Evolutionary conservation across 2,888 invertebrate species (phyloP), one percentile per base, ranked within the genome.

Genomic region (Melanophora roralis): DNA sequence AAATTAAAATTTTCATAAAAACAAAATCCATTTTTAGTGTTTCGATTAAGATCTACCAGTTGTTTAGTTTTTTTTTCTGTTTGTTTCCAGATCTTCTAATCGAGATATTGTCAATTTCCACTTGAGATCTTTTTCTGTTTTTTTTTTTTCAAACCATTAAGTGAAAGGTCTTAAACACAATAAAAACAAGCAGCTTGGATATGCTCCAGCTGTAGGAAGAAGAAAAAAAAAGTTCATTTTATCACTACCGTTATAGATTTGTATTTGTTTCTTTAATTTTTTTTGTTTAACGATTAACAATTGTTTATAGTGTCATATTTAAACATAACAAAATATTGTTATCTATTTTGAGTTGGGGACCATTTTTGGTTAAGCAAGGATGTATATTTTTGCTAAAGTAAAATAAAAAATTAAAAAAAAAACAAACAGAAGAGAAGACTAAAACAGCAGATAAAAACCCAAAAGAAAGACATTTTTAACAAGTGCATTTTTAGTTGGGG

Each of bases 351-450:
- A 73, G 73, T 21, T 57, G 47, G 47, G 72, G 80, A 73, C 80
- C 80, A 80, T 80, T 72, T 80, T 76, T 80, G 75, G 72, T 49
- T 59, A 32, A 76, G 67, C 80, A 80, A 80, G 76, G 80, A 76
- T 80, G 76, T 59, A 49, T 27, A 12, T 43, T 16, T 19, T 55
- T 57, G 23, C 43, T 45, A 49, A 43, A 45, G 8, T 23, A 45
- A 72, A 60, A 14, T 9, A 40, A 36, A 11, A 23, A 34, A 36
- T 4, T 36, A 49, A 65, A 16, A 23, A 23, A 47, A 47, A 47
- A 62, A 47, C 23, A 67, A 51, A 62, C 23, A 8, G 3, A 69
- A 65, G 62, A 69, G 73, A 78, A 68, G 55, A 73, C 62, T 49
- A 62, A 38, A 60, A 71, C 16, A 45, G 40, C 38, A 14, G 40